These are phyloP conservation scores for Atrina japonica DNA, from an alignment of 2,888 invertebrate genomes.

Conservation along the genomic window DNA sequence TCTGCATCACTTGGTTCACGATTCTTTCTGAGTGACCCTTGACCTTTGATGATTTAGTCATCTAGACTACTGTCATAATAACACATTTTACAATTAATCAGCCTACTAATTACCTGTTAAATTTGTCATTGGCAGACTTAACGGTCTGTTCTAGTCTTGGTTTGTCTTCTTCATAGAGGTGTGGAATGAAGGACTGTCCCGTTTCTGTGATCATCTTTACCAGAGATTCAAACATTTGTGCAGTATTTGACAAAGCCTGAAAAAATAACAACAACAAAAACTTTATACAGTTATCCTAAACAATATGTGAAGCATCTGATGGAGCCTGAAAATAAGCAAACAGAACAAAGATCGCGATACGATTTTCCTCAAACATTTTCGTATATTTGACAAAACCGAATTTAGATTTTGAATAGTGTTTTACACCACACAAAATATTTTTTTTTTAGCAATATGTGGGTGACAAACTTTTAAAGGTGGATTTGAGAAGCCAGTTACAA, in stretches of 20 bases:
- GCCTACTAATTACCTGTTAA: constrained; percentile 83
- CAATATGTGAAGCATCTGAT: not conserved
- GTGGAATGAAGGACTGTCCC: constrained; percentile 89
- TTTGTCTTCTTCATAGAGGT: constrained; percentile 92
- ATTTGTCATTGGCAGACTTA: constrained; percentile 89
- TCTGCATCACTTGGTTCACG: too few species aligned
- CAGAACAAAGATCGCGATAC: not conserved
- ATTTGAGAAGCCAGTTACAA: too few species aligned
- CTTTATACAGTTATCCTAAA: not conserved
- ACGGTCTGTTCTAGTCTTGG: constrained; percentile 90
- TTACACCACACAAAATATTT: too few species aligned
- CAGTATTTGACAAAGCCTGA: constrained; percentile 69
- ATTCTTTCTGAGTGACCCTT: too few species aligned
- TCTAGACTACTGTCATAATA: too few species aligned
- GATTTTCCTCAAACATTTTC: not conserved
- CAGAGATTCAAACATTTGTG: constrained; percentile 66
- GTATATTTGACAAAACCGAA: not conserved
- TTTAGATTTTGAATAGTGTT: too few species aligned
- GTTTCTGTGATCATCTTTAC: constrained; percentile 87
- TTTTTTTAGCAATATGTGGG: too few species aligned
- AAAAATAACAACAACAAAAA: constrained; percentile 11
- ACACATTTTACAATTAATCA: too few species aligned
- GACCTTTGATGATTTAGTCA: too few species aligned
- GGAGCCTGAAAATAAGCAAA: not conserved
- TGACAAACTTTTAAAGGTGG: too few species aligned